phyloP scores from a whole-genome alignment of 2,888 invertebrate species.

The Peribatodes rhomboidaria region DNA sequence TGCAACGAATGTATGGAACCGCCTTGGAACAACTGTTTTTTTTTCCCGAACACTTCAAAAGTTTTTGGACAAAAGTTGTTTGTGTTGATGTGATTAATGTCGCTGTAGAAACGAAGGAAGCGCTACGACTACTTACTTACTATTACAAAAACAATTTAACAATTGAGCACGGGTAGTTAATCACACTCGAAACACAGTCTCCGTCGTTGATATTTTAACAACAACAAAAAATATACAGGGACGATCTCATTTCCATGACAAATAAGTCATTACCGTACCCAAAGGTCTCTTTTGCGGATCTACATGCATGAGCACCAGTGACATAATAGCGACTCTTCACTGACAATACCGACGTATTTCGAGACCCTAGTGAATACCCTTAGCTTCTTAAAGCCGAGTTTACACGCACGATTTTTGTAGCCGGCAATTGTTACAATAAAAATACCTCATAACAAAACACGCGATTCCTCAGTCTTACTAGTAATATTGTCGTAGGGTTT shows the following conservation, averaged over 20 bases:
- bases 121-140: too few relatives aligned
- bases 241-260: neutral
- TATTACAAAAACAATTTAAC: too few relatives aligned
- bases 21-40: too few relatives aligned
- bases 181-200: neutral
- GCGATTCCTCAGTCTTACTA: too few relatives aligned
- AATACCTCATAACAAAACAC: too few relatives aligned
- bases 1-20: too few relatives aligned
- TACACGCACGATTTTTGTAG: constrained; percentile 7
- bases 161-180: too few relatives aligned
- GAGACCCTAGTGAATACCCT: neutral
- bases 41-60: too few relatives aligned
- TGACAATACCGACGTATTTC: neutral
- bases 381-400: neutral
- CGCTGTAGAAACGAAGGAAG: too few relatives aligned
- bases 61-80: too few relatives aligned
- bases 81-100: too few relatives aligned
- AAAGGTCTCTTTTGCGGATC: constrained; percentile 7
- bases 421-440: neutral
- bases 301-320: constrained; percentile 3
- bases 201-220: neutral
- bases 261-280: constrained; percentile 10
- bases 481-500: too few relatives aligned
- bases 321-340: neutral
- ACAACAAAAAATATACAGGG: neutral